Evolutionary conservation across 2,797 vertebrate species (phyloP).

Genomic region (Pelochelys cantorii): DNA sequence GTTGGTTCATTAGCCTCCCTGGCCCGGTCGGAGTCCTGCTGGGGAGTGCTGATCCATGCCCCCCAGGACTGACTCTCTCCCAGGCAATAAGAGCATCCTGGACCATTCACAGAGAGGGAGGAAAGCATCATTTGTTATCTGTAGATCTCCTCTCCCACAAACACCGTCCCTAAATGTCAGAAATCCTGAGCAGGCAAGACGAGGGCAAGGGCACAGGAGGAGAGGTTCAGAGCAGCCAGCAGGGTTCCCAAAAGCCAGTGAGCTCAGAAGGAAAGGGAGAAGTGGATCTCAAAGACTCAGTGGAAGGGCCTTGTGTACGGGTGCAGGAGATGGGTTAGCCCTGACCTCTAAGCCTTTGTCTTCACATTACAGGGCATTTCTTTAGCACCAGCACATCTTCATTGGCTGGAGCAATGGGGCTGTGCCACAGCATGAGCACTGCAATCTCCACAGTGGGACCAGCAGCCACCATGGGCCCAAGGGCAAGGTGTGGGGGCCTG

Average conservation of each 20-base stretch:
- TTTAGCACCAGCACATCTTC: not conserved
- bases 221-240: not conserved
- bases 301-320: not conserved
- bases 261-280: not conserved
- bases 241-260: not conserved
- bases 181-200: not conserved
- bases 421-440: too few species aligned
- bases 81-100: not conserved
- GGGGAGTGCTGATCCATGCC: too few species aligned
- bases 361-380: not conserved
- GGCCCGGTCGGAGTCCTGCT: too few species aligned
- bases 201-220: not conserved
- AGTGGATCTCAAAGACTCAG: not conserved
- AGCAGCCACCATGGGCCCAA: too few species aligned
- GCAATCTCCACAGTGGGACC: too few species aligned
- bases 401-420: not conserved
- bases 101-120: not conserved
- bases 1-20: too few species aligned
- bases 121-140: not conserved
- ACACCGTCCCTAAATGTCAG: not conserved
- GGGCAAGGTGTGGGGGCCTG: too few species aligned
- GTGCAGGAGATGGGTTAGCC: not conserved
- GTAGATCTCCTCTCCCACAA: not conserved
- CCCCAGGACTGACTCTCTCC: not conserved
- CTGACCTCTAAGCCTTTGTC: not conserved